Percentiles rank a stretch among this genome's conserved stretches.
These are phyloP conservation scores for Fragum fragum DNA, from an alignment of 2,888 invertebrate species.

Conservation along the genomic window DNA sequence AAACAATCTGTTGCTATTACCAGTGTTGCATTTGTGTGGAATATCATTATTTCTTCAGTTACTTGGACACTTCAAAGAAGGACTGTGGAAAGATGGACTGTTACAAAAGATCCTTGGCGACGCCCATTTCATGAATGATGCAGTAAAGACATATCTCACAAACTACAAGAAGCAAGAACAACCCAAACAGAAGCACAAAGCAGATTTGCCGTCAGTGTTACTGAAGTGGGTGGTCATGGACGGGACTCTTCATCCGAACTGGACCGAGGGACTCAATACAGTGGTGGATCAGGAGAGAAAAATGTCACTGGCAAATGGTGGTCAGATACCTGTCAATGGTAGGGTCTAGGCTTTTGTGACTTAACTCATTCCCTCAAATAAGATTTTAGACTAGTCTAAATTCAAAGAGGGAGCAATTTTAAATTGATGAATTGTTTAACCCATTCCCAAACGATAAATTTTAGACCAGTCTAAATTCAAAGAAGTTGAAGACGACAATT, in stretches of 20 bases:
- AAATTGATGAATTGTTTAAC: too few species aligned
- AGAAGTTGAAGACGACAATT: too few species aligned
- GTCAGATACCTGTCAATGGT: constrained; percentile 69
- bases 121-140: constrained; percentile 77
- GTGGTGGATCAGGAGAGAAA: constrained; percentile 79
- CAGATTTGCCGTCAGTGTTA: constrained; percentile 78
- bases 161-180: constrained; percentile 74
- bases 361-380: too few species aligned
- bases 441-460: too few species aligned
- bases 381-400: too few species aligned
- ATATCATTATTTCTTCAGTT: constrained; percentile 73
- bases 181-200: constrained; percentile 72
- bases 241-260: constrained; percentile 81
- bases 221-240: constrained; percentile 84
- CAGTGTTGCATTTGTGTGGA: too few species aligned
- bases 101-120: constrained; percentile 80
- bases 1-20: too few species aligned
- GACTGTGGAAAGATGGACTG: constrained; percentile 82
- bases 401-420: too few species aligned
- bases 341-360: too few species aligned
- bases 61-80: constrained; percentile 79
- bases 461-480: too few species aligned
- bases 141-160: constrained; percentile 76
- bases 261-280: constrained; percentile 84
- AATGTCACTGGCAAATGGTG: constrained; percentile 81